These are phyloP conservation scores for Dreissena polymorpha DNA, from an alignment of 1,140 invertebrate genomes.

Conservation along the genomic window DNA sequence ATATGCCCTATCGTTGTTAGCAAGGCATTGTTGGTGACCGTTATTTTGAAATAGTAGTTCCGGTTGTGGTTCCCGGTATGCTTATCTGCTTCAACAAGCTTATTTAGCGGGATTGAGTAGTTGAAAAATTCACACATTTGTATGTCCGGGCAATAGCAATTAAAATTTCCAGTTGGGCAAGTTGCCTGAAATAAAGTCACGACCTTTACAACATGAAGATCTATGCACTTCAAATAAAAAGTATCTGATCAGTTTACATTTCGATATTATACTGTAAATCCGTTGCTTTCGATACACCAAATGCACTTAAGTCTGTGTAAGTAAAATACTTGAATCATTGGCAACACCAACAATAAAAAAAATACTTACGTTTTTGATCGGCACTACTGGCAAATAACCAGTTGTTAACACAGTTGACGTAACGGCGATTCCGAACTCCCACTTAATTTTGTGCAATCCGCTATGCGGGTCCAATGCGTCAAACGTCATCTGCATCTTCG, in stretches of 20 bases:
- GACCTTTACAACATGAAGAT: background rate
- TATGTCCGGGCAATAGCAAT: slow-evolving; percentile 56
- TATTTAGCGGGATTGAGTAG: slow-evolving; percentile 54
- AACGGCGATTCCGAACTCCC: slow-evolving; percentile 48
- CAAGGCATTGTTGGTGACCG: slow-evolving; percentile 53
- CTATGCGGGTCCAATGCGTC: slow-evolving; percentile 63
- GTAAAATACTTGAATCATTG: background rate
- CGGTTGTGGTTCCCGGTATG: slow-evolving; percentile 55
- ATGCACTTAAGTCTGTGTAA: background rate
- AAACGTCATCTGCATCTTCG: slow-evolving; percentile 62
- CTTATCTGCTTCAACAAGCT: slow-evolving; percentile 42
- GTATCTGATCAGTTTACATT: too few relatives aligned
- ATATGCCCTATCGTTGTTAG: slow-evolving; percentile 38
- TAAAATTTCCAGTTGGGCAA: background rate
- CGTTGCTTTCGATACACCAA: too few relatives aligned
- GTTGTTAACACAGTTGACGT: background rate
- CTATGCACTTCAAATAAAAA: background rate
- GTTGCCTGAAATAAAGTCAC: background rate
- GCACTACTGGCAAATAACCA: background rate
- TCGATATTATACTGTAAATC: too few relatives aligned
- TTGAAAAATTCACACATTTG: slow-evolving; percentile 44
- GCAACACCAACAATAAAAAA: background rate
- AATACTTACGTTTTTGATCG: background rate
- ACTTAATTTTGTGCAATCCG: slow-evolving; percentile 51
- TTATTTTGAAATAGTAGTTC: slow-evolving; percentile 53